Base-by-base conservation (phyloP, 1,140 invertebrate species). In the Caerostris extrusa region DNA sequence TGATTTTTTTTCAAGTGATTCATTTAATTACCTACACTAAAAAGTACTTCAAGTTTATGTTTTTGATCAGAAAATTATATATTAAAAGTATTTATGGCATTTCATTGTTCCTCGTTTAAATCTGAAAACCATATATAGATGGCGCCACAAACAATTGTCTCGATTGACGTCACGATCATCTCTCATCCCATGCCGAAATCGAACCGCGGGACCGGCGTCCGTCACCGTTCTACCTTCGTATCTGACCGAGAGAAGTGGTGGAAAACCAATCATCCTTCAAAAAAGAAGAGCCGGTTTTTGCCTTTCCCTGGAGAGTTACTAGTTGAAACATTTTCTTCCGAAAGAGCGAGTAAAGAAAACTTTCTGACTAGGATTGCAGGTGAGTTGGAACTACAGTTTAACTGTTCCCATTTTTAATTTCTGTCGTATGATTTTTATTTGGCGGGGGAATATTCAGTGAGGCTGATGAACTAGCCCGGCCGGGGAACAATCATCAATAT, bases 401-500 rank as follows among this genome's bases (percentile, higher is more conserved):
- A 34, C 34, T 77, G 5, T 77, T 53, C 3, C 14, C 8, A 12
- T 77, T 12, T 7, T 17, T 53, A 50, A 19, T 50, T 50, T 77
- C 53, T 34, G 61, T 12, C 3, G 1, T 3, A 14, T 64, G n/a
- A 6, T 14, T 61, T 64, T 88, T 14, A 34, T 64, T 64, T 14
- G 85, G 7, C 50, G 19, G 57, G 50, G n/a, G 14, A 34, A 34
- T 10, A 57, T 88, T 67, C 6, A 3, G 50, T 14, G 56, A 19
- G 86, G 86, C 50, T 64, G 86, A 88, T 67, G 60, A 64, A 64
- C 83, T 60, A 58, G 17, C 83, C 19, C n/a, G 71, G 71, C 17
- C 56, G 7, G 86, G 86, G 86, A 64, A 58, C 82, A 58, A 88
- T 88, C 86, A 88, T 88, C 86, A 88, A 88, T 88, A 88, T 88